Conservation (phyloP, 1,140 invertebrate species). For the Sinella curviseta region DNA sequence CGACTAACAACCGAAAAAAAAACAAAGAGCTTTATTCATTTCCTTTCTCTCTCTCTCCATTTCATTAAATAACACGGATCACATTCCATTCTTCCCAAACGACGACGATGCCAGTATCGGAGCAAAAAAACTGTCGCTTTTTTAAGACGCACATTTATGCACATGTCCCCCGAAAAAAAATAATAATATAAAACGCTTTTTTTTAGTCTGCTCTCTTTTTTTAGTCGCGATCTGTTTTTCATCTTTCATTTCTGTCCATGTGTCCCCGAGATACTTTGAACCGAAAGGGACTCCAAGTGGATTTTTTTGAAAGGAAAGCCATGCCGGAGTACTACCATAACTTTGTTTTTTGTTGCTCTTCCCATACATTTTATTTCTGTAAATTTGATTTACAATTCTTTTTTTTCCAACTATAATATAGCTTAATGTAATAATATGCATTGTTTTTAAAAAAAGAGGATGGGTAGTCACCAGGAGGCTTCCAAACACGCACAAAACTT, state of each 20-base stretch:
- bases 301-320: neutral
- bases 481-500: too few relatives aligned
- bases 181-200: too few relatives aligned
- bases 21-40: neutral
- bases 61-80: neutral
- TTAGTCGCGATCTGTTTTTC: too few relatives aligned
- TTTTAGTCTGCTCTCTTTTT: too few relatives aligned
- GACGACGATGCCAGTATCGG: neutral
- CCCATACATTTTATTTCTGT: neutral
- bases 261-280: too few relatives aligned
- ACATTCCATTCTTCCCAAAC: neutral
- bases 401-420: neutral
- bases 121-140: too few relatives aligned
- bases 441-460: neutral
- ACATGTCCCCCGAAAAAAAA: neutral
- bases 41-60: neutral
- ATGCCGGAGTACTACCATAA: neutral
- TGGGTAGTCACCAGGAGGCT: too few relatives aligned
- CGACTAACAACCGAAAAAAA: too few relatives aligned
- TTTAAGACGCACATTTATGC: too few relatives aligned
- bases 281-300: too few relatives aligned
- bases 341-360: neutral
- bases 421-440: neutral
- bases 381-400: neutral
- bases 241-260: too few relatives aligned